phyloP scores from a whole-genome alignment of 1,140 invertebrate species.

The Drosophila pallidifrons region DNA sequence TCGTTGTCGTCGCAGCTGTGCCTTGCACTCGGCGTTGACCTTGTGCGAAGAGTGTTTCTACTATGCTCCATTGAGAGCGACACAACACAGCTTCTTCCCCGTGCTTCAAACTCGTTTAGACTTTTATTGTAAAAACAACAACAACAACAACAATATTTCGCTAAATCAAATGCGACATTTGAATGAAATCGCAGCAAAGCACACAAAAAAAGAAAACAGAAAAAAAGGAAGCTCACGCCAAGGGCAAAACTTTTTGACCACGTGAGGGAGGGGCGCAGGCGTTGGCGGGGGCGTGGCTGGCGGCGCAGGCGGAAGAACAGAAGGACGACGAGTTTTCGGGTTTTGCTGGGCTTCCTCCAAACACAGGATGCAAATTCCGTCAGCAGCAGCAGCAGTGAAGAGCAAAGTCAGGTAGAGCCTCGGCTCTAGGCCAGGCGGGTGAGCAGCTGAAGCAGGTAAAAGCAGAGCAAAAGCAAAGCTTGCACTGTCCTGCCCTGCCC shows the following conservation, averaged over 20 bases:
- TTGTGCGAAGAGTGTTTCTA: background rate
- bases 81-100: too few relatives aligned
- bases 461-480: background rate
- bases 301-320: conserved; percentile 69
- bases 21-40: conserved; percentile 9
- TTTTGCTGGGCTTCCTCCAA: conserved; percentile 16
- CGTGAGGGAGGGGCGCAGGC: background rate
- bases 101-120: too few relatives aligned
- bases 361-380: conserved; percentile 72
- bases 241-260: background rate
- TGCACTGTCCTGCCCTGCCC: conserved; percentile 41
- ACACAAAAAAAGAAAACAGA: background rate
- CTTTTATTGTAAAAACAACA: too few relatives aligned
- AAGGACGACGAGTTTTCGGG: conserved; percentile 64
- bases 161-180: conserved; percentile 34
- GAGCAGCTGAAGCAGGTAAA: conserved; percentile 20
- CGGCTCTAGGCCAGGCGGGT: conserved; percentile 1
- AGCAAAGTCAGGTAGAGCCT: conserved; percentile 49
- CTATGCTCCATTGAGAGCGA: too few relatives aligned
- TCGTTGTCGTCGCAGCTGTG: conserved; percentile 14
- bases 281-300: background rate
- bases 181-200: conserved; percentile 65
- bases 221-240: background rate
- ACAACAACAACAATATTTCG: too few relatives aligned
- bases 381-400: background rate